Base-by-base conservation (phyloP, 64 coral and sea anemone genomes). In the Porites lutea region DNA sequence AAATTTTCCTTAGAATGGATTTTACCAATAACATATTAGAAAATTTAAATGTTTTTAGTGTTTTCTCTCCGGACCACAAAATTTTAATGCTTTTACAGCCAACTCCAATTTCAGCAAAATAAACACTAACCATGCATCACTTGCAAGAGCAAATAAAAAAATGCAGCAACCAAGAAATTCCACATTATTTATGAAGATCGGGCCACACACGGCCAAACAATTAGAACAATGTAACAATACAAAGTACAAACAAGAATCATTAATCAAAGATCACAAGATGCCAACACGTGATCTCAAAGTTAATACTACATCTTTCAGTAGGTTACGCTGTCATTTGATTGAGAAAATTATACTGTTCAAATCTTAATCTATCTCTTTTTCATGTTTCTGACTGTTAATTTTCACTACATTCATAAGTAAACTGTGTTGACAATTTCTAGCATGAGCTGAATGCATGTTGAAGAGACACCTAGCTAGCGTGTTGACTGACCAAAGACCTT, bases 141-240 rank as follows among this genome's bases (percentile, higher is more conserved):
- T n/a, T n/a, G n/a, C n/a, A n/a, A n/a, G n/a, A n/a, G n/a, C n/a
- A n/a, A n/a, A n/a, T n/a, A n/a, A n/a, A n/a, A n/a, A 49, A 3
- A n/a, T 3, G 1, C 15, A 16, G 61, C 18, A 21, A 6, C 61
- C 52, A 68, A 20, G 19, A 21, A 84, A 50, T 84, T 52, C 63
- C 12, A 13, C 44, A 18, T 18, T 67, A n/a, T n/a, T n/a, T n/a
- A n/a, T 52, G 48, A 51, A 10, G 18, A 84, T 84, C 62, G 51
- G 14, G 44, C 80, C 61, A 83, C 61, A 65, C 16, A 9, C 15
- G 68, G 8, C 13, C 81, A 68, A 75, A 75, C 47, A 84, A 84
- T 67, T n/a, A 53, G 21, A n/a, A n/a, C n/a, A n/a, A n/a, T n/a
- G n/a, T n/a, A 23, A 60, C 77, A 80, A 78, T 54, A 78, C 7